Evolutionary conservation across 2,113 vertebrate species (phyloP), one percentile per base, ranked within the genome.

Genomic region (Myotis brandtii): DNA sequence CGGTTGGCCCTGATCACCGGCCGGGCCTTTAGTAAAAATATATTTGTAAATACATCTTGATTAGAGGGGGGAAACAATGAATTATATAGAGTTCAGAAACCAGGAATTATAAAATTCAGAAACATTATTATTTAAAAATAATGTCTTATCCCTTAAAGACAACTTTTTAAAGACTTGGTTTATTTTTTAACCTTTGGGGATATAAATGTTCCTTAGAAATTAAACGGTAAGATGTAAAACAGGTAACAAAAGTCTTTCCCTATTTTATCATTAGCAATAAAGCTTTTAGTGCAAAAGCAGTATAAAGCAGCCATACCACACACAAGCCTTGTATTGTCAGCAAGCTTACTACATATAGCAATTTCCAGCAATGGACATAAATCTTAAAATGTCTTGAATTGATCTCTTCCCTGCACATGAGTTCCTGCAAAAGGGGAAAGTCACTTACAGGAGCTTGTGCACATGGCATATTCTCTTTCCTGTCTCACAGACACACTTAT

Each of bases 201-300:
- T 17, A 92, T 66, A 27, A 89, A 56, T 87, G 14, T 92, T 95
- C 86, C 64, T 90, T 94, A n/a, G 85, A 82, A 92, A 89, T 87
- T 52, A 75, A 95, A 90, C 48, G 81, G 43, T 40, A 76, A 92
- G 25, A 91, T 46, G 23, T 79, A 92, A 84, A 89, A 59, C 64
- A 89, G 77, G 25, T 16, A 80, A 48, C 34, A 70, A 94, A 93
- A 62, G 48, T 75, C 40, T 93, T 92, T 75, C 54, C 25, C 11
- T 59, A 69, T 95, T 91, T 94, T 62, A 70, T 75, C 30, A 89
- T 25, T 91, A 95, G 86, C 75, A 95, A 59, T 56, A 92, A 93
- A 88, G n/a, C 13, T 40, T 90, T 76, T 72, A 85, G 20, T 82
- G 20, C 40, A 86, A 94, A 96, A 81, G 56, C 37, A 91, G 92